These are phyloP conservation scores for Tenthredo notha DNA, from an alignment of 2,888 invertebrate genomes.

Conservation along the genomic window DNA sequence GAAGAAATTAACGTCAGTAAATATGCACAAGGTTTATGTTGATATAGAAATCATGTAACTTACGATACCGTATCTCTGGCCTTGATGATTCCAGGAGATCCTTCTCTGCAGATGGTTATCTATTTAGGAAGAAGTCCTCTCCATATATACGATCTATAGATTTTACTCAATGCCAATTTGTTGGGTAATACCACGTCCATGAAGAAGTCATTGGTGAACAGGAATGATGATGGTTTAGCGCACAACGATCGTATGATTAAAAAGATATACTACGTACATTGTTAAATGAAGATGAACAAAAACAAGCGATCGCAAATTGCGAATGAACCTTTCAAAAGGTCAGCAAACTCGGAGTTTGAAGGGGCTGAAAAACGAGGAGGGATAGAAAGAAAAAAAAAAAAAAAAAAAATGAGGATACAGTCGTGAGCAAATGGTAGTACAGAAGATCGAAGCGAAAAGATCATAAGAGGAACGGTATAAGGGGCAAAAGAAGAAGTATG, in stretches of 20 bases:
- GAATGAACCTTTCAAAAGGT: not conserved
- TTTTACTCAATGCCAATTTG: slow-evolving; percentile 33
- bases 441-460: not conserved
- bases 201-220: not conserved
- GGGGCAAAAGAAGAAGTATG: slow-evolving; percentile 23
- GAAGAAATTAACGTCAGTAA: not conserved
- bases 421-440: not conserved
- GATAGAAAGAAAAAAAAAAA: not conserved
- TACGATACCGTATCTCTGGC: not conserved
- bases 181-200: slow-evolving; percentile 27
- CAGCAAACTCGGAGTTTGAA: not conserved
- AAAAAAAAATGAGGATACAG: not conserved
- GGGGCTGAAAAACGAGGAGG: not conserved
- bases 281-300: not conserved
- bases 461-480: slow-evolving; percentile 15
- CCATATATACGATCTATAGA: not conserved
- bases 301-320: slow-evolving; percentile 1
- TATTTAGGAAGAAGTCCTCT: slow-evolving; percentile 38
- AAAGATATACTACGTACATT: not conserved
- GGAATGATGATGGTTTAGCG: not conserved
- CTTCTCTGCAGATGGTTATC: slow-evolving; percentile 31
- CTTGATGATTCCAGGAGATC: slow-evolving; percentile 36
- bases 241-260: not conserved
- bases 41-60: slow-evolving; percentile 16
- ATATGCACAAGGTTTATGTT: slow-evolving; percentile 28